These are phyloP conservation scores for Sciurus vulgaris DNA, from an alignment of 2,797 vertebrate species.

Conservation along the genomic window DNA sequence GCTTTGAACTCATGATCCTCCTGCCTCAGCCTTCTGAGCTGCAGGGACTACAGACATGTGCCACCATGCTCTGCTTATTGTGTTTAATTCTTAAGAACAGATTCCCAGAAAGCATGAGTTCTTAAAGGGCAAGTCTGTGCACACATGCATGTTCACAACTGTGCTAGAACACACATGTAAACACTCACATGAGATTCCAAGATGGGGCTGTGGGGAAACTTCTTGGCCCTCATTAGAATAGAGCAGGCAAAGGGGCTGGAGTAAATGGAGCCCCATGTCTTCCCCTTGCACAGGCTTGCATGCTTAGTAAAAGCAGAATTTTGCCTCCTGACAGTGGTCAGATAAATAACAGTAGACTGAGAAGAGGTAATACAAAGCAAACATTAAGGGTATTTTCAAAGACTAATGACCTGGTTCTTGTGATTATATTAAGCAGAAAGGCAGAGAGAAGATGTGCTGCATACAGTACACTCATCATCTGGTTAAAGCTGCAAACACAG, in stretches of 20 bases:
- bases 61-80: too few species aligned
- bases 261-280: not conserved
- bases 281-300: not conserved
- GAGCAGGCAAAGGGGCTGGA: too few species aligned
- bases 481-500: not conserved
- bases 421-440: not conserved
- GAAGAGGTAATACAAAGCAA: too few species aligned
- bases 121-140: not conserved
- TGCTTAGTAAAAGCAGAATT: not conserved
- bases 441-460: not conserved
- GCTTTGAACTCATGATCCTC: too few species aligned
- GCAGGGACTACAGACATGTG: too few species aligned
- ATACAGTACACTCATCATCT: fast-evolving
- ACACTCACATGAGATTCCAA: not conserved
- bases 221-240: fast-evolving
- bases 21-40: too few species aligned
- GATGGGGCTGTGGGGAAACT: not conserved
- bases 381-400: not conserved
- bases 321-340: too few species aligned
- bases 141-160: not conserved
- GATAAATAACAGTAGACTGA: not conserved
- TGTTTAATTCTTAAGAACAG: not conserved
- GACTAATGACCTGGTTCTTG: not conserved
- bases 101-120: not conserved
- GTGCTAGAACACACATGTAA: not conserved